phyloP scores from a whole-genome alignment of 1,140 invertebrate species.

The Hestina assimilis region DNA sequence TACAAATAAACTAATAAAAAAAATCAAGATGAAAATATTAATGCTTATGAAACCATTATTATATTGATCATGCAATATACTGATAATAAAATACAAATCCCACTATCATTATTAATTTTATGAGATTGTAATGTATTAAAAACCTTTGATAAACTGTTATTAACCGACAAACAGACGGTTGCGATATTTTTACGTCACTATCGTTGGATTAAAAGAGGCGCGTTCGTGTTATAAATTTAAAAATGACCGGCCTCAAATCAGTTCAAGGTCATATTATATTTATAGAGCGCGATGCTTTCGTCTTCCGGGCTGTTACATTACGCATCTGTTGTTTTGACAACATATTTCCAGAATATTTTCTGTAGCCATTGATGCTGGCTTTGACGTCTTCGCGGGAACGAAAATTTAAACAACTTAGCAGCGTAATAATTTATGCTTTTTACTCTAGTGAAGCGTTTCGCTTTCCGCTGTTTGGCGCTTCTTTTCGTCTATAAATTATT shows the following conservation, averaged over 20 bases:
- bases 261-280: slow-evolving; percentile 25
- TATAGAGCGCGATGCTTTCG: slow-evolving; percentile 13
- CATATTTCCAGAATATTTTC: slow-evolving; percentile 10
- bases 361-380: not conserved
- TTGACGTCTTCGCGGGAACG: not conserved
- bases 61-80: too few relatives aligned
- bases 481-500: too few relatives aligned
- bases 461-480: too few relatives aligned
- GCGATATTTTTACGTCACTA: slow-evolving; percentile 3
- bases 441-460: not conserved
- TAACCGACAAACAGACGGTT: not conserved
- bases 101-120: too few relatives aligned
- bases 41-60: too few relatives aligned
- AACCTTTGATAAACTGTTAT: slow-evolving; percentile 4
- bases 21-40: too few relatives aligned
- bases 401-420: not conserved
- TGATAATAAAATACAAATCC: too few relatives aligned
- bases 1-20: too few relatives aligned
- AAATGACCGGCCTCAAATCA: slow-evolving; percentile 16
- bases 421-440: not conserved
- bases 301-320: slow-evolving; percentile 17
- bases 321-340: slow-evolving; percentile 21
- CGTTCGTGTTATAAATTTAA: slow-evolving; percentile 3
- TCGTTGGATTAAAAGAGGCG: not conserved
- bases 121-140: too few relatives aligned